Base-by-base conservation (phyloP, 2,888 invertebrate species). In the Caenorhabditis sp. region DNA sequence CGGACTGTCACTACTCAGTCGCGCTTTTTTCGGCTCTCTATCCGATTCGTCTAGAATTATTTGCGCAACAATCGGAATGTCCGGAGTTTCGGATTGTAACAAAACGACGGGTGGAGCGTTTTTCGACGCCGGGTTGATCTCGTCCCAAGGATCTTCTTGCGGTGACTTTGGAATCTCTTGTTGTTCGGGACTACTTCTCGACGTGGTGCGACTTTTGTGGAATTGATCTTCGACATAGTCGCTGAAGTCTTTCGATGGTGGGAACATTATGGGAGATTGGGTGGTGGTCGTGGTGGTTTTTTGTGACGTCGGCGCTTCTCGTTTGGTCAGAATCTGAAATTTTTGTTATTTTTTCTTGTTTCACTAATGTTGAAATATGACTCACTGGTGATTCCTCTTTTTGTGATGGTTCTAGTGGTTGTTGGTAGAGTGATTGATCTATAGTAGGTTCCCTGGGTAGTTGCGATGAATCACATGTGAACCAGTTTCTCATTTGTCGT, bases 401-500 rank as follows among this genome's bases (percentile, higher is more conserved):
- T 12, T 26, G 10, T 36, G 67, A 49, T 8, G 62, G 19, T 1
- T 64, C 67, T 10, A 61, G 50, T 0, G 65, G 67, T 49, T 67
- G 65, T 4, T 72, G 57, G 0, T 67, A 64, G 6, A 58, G 64
- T 43, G 57, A 36, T 1, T 59, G 62, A 24, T 81, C 80, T 51
- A 80, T 66, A 1, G 79, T 78, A 10, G 78, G 77, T 64, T 86
- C 86, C 19, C 81, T 60, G 1, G 86, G 86, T 58, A 86, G 69
- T 66, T 85, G 85, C 0, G 83, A 83, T 1, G 79, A 76, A 59
- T 86, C 86, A 61, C 84, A 86, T 36, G 68, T 80, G 66, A 86
- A 86, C 83, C 85, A 84, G 55, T 83, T 80, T 17, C 77, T 68
- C 55, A 78, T 76, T 62, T 79, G 76, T 68, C 81, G 62, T 60